A percentile compares a stretch with the other conserved stretches of the same genome.
Evolutionary conservation across 2,888 invertebrate genomes (phyloP).

Genomic region (Hipparchia sbordonii): DNA sequence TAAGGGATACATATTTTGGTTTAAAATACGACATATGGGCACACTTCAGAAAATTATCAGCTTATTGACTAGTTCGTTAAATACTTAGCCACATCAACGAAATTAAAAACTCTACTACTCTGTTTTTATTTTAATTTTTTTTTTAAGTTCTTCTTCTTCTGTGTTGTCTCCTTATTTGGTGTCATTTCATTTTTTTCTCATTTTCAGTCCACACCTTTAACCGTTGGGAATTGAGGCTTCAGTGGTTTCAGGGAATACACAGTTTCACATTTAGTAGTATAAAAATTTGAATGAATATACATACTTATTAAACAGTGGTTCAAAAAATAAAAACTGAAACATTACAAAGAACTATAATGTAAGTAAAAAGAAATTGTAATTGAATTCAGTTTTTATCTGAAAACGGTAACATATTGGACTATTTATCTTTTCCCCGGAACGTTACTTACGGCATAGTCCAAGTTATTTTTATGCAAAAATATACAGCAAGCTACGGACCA

Average conservation of each 20-base stretch:
- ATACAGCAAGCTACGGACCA: constrained; percentile 57
- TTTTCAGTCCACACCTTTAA: too few relatives aligned
- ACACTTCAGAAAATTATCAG: constrained; percentile 23
- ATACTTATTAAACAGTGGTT: too few relatives aligned
- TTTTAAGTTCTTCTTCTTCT: neutral
- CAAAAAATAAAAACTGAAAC: too few relatives aligned
- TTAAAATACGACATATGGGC: neutral
- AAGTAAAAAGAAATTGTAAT: constrained; percentile 21
- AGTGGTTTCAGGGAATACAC: too few relatives aligned
- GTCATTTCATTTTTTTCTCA: too few relatives aligned
- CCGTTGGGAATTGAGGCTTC: too few relatives aligned
- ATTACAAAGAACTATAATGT: neutral
- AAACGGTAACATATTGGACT: constrained; percentile 33
- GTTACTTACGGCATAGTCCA: constrained; percentile 33
- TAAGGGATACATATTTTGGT: constrained; percentile 29
- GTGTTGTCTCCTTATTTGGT: too few relatives aligned
- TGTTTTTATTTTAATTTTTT: neutral
- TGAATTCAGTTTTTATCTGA: constrained; percentile 30
- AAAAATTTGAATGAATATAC: too few relatives aligned
- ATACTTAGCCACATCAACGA: neutral
- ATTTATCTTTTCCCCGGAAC: constrained; percentile 29
- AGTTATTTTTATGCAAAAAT: constrained; percentile 73
- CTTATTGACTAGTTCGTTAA: neutral
- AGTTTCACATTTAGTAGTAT: too few relatives aligned
- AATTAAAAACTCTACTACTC: neutral